A percentile compares a stretch with the other conserved stretches of the same genome.
phyloP scores from a whole-genome alignment of 2,888 invertebrate species.

The Drosophila planitibia region DNA sequence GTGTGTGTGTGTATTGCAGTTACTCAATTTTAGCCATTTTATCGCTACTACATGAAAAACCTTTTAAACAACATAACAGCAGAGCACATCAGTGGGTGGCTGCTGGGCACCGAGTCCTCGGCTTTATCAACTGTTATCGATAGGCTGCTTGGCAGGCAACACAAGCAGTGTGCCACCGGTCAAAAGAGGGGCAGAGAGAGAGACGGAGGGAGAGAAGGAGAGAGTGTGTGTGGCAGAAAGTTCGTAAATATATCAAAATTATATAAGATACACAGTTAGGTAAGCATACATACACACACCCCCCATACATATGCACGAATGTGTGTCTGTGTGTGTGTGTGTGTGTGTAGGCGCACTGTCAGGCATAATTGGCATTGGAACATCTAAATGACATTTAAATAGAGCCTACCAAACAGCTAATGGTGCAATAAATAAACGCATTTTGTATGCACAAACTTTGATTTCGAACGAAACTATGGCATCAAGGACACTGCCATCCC shows the following conservation, averaged over 20 bases:
- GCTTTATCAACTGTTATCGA: constrained; percentile 74
- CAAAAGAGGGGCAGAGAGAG: neutral
- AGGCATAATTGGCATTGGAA: neutral
- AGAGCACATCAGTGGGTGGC: constrained; percentile 52
- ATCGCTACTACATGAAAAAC: constrained; percentile 74
- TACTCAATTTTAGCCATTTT: constrained; percentile 78
- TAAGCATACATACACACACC: neutral
- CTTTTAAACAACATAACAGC: constrained; percentile 64
- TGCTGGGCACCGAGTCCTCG: constrained; percentile 34
- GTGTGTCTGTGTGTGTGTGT: neutral
- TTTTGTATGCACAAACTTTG: neutral
- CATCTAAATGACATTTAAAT: constrained; percentile 1
- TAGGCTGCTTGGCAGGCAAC: constrained; percentile 51
- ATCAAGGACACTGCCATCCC: neutral
- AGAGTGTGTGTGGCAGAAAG: neutral
- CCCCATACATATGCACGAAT: neutral
- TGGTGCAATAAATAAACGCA: neutral
- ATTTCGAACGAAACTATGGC: neutral
- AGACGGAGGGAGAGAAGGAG: neutral
- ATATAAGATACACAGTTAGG: neutral
- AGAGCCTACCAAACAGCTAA: neutral
- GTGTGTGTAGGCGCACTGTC: neutral
- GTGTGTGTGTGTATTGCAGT: constrained; percentile 42
- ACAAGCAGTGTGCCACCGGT: constrained; percentile 7
- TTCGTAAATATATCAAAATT: neutral